Base-by-base conservation (phyloP, 2,888 invertebrate species). In the Synanthedon tipuliformis region DNA sequence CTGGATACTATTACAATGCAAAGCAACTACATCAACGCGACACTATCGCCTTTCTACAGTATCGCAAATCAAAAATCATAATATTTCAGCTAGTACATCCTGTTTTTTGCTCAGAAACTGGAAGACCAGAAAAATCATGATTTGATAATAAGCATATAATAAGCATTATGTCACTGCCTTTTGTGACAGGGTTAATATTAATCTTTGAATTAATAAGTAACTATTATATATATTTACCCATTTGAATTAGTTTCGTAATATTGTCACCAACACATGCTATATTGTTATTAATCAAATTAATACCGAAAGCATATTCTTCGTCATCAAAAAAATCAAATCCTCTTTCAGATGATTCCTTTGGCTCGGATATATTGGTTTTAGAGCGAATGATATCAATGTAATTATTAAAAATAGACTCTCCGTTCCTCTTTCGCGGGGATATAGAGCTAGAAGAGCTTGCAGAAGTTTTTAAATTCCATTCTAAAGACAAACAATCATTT, bases 261-360 rank as follows among this genome's bases (percentile, higher is more conserved):
- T 86, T 84, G 54, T 80, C 75, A 3, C 82, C 83, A 34, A 83
- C 84, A 63, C 85, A 85, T 1, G 83, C 82, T n/a, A 87, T 78
- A 63, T 86, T 87, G 51, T 84, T 83, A 54, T 83, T 83, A 4
- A 84, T 56, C 49, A 87, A 66, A 68, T 84, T 84, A 7, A 82
- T 79, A 7, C 83, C 83, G 69, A 85, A 86, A 23, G 81, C 83
- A 63, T 73, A 83, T 59, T 86, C 85, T 64, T 85, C 85, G 53
- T 84, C 83, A 51, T 87, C 85, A 58, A 72, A 81, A 58, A 81
- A 84, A 63, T 85, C 83, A 64, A 82, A 86, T 3, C 85, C 83
- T 48, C 71, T 72, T 53, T 85, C 81, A 3, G 69, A 56, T 27
- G 70, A 66, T 53, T 83, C 84, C 2, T 65, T 65, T 52, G 75